Evolutionary conservation across 2,888 invertebrate genomes (phyloP).

Genomic region (Hymenopus coronatus): DNA sequence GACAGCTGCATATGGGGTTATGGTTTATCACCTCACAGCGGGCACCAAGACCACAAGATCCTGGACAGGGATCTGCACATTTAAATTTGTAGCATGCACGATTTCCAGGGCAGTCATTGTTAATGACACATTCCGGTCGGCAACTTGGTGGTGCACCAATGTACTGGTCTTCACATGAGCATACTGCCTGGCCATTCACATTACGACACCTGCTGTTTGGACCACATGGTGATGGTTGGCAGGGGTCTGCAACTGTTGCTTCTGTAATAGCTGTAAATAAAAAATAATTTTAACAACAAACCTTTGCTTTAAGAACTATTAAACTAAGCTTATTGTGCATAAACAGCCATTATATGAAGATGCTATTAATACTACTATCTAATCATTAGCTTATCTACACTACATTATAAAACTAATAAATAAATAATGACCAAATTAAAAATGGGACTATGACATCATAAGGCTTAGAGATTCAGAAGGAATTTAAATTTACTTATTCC

Average conservation of each 20-base stretch:
- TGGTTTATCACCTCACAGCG: slow-evolving; percentile 43
- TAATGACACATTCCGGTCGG: slow-evolving; percentile 44
- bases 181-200: slow-evolving; percentile 59
- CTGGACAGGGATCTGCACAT: slow-evolving; percentile 44
- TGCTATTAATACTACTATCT: neutral
- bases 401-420: neutral
- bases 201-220: slow-evolving; percentile 63
- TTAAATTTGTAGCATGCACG: slow-evolving; percentile 44
- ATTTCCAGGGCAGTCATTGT: slow-evolving; percentile 42
- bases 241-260: slow-evolving; percentile 51
- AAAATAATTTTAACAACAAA: neutral
- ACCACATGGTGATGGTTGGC: slow-evolving; percentile 66
- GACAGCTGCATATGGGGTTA: slow-evolving; percentile 43
- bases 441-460: no score
- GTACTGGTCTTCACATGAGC: slow-evolving; percentile 62
- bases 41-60: slow-evolving; percentile 42
- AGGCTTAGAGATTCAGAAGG: no score
- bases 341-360: neutral
- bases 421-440: no score
- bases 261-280: neutral
- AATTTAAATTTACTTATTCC: no score
- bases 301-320: neutral
- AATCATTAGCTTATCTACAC: neutral
- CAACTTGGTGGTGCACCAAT: slow-evolving; percentile 56
- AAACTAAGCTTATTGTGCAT: neutral